Evolutionary conservation across 2,797 vertebrate species (phyloP), one percentile per base, ranked within the genome.

Genomic region (Microctenopoma stevenorrisi): DNA sequence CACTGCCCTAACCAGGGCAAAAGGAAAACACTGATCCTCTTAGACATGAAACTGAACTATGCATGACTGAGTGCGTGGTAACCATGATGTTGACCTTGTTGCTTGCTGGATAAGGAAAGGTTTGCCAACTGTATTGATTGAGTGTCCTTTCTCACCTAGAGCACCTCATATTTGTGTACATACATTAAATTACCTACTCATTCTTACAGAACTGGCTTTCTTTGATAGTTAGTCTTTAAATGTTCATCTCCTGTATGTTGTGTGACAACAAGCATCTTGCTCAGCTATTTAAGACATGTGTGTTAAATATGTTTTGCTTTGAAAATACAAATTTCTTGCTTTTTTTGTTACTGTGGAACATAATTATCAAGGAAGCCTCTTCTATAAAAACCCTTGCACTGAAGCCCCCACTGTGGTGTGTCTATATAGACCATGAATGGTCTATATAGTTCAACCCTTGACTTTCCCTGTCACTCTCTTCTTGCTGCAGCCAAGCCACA

Each of bases 31-130:
- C 68, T 56, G 72, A 88, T 86, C 80, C 68, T 74, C 56, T 72
- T 60, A 64, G 63, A 81, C 78, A 63, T 86, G 74, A 90, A 86
- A 79, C 66, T 56, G 38, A 76, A 73, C 74, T 57, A 76, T 54
- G 52, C 53, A 64, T 73, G 38, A 74, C 47, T 78, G 50, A 50
- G 40, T 61, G 55, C 44, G 14, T 51, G 35, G 68, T 65, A 67
- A 64, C 56, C 59, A 63, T 52, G 56, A 62, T 37, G 38, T 50
- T 87, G 86, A 92, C 90, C 81, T 87, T 87, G 78, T 76, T 74
- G 11, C 60, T 52, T 40, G 14, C 35, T 48, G 26, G 62, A 15
- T 57, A 18, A 73, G 46, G 56, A 76, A 64, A 65, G 65, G 26
- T 72, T 68, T 67, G 52, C 57, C 47, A 71, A 47, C 18, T 15